A percentile compares a stretch with the other conserved stretches of the same genome.
phyloP scores from a whole-genome alignment of 2,113 vertebrate species.

The Sinocyclocheilus anshuiensis region DNA sequence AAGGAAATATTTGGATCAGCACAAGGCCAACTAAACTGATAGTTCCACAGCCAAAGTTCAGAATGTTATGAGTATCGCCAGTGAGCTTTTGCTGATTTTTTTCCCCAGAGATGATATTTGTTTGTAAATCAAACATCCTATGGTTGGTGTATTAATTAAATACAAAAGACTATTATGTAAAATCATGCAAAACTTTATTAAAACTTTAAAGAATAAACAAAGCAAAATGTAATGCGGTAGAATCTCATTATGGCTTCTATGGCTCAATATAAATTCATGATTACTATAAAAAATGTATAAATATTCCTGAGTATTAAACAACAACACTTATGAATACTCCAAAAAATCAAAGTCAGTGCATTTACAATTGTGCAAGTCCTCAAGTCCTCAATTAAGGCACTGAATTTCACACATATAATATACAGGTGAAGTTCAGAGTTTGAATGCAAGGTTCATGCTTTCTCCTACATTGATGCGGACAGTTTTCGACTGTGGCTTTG shows the following conservation, averaged over 20 bases:
- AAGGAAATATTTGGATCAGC: constrained; percentile 54
- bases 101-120: neutral
- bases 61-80: neutral
- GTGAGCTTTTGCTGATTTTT: neutral
- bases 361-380: neutral
- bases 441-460: constrained; percentile 85
- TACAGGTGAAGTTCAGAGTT: constrained; percentile 62
- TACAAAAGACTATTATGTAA: neutral
- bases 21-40: constrained; percentile 17
- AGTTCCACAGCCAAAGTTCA: neutral
- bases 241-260: neutral
- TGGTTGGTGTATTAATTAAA: neutral
- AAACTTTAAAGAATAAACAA: constrained; percentile 5
- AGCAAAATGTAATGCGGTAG: neutral
- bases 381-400: neutral
- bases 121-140: neutral
- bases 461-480: constrained; percentile 83
- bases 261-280: neutral
- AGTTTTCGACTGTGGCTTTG: constrained; percentile 76
- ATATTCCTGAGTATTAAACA: constrained; percentile 8
- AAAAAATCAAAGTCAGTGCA: neutral
- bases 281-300: neutral
- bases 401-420: neutral
- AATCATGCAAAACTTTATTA: constrained; percentile 17
- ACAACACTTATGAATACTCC: neutral